Percentiles rank a stretch among this genome's conserved stretches.
Conservation (phyloP, 2,797 vertebrate species). For the Ctenopoma kingsleyae region DNA sequence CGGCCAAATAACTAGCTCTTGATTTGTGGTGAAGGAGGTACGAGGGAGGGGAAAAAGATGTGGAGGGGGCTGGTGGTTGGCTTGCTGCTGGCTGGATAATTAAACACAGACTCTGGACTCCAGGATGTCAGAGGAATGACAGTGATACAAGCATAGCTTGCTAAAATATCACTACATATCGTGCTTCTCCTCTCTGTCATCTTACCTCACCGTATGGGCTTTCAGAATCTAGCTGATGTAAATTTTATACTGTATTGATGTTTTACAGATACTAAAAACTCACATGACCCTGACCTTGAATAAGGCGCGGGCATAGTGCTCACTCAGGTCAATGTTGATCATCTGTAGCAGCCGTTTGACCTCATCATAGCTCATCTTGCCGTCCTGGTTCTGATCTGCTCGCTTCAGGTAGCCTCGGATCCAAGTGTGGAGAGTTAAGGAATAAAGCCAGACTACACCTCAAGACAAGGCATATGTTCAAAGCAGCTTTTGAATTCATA, state of each 20-base stretch:
- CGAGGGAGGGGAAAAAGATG: conserved; percentile 25
- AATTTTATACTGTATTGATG: neutral
- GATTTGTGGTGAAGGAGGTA: conserved; percentile 49
- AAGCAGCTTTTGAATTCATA: neutral
- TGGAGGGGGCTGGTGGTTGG: conserved; percentile 12
- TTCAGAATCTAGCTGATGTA: neutral
- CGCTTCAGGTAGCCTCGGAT: conserved; percentile 91
- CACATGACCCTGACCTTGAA: conserved; percentile 89
- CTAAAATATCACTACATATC: conserved; percentile 3
- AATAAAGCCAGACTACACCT: conserved; percentile 32
- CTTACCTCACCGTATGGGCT: neutral
- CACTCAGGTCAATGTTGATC: conserved; percentile 96
- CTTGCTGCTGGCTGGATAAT: conserved; percentile 50
- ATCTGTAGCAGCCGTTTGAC: conserved; percentile 92
- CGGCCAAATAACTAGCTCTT: conserved; percentile 51
- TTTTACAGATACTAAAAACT: conserved; percentile 8
- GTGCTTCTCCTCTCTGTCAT: neutral
- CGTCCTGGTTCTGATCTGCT: conserved; percentile 93
- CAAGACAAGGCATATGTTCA: neutral
- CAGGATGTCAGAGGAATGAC: conserved; percentile 29
- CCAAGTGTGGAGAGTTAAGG: conserved; percentile 89
- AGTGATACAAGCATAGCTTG: conserved; percentile 17
- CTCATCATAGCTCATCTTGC: conserved; percentile 96
- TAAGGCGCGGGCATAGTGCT: conserved; percentile 89
- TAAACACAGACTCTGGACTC: conserved; percentile 59